phyloP scores from a whole-genome alignment of 2,797 vertebrate species.

The Halcyon smyrnensis region DNA sequence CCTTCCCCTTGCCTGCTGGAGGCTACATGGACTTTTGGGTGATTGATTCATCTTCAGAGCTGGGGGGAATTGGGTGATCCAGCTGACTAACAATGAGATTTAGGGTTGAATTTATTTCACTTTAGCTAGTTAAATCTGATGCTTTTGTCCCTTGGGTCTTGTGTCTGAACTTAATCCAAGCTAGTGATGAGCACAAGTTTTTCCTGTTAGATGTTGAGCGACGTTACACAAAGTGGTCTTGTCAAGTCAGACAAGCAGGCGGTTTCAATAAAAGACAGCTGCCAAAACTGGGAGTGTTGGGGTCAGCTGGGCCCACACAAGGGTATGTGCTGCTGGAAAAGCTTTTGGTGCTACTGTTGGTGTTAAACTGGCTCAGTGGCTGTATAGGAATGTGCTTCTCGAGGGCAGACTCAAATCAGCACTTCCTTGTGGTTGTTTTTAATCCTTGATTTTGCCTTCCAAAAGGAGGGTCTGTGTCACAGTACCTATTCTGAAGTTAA shows the following conservation, averaged over 20 bases:
- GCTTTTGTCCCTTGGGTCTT: background rate
- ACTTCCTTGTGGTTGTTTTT: background rate
- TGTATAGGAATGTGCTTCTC: background rate
- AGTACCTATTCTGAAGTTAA: background rate
- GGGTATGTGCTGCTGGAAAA: background rate
- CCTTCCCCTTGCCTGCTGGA: background rate
- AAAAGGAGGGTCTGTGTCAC: background rate
- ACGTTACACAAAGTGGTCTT: background rate
- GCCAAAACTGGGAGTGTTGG: accelerated
- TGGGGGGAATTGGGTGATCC: conserved; percentile 18
- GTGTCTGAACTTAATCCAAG: background rate
- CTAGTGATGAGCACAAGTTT: background rate
- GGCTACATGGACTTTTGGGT: background rate
- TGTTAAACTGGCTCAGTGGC: background rate
- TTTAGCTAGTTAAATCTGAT: background rate
- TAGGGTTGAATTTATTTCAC: background rate
- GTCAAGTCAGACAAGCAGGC: background rate
- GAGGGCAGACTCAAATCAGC: background rate
- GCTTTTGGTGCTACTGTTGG: background rate
- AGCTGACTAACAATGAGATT: conserved; percentile 4
- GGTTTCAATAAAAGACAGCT: background rate
- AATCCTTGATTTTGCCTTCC: background rate
- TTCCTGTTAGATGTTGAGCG: background rate
- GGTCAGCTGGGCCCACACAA: background rate
- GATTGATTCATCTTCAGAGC: background rate